Evolutionary conservation across 2,113 vertebrate genomes (phyloP), one percentile per base, ranked within the genome.

Genomic region (Nematolebias whitei): DNA sequence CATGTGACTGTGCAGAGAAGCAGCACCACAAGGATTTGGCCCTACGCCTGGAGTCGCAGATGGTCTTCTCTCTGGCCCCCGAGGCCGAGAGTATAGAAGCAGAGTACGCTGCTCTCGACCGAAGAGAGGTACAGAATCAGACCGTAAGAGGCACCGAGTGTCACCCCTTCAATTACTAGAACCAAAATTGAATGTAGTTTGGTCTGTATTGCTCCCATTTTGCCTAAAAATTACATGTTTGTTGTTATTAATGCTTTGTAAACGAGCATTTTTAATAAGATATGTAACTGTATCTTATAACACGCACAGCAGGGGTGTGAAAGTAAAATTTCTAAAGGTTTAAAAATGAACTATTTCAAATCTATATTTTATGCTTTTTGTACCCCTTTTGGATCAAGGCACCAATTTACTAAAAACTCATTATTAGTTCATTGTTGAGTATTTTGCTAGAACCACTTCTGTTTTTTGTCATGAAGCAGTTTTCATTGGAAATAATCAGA

Each of bases 1-100:
- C 98, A 32, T 99, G 98, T 87, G 98, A 99, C 91, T 98, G 95
- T 91, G 97, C 98, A 23, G 98, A 99, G 88, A 96, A 96, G 83
- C 96, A 98, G 55, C 96, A 96, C 86, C 95, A 99, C 90, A 97
- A 97, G 91, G 96, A 98, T 77, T 83, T 99, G 90, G 98, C 98
- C 68, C 94, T 99, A 50, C 95, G 96, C 90, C 92, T 99, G 88
- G 98, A 99, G 92, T 98, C 97, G 65, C 97, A 97, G 83, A 99
- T 99, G 98, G 98, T 99, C 70, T 98, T 99, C 91, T 98, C 96
- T 63, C 93, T 92, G 79, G 96, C 97, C 89, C 96, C 96, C 3
- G 95, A 96, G 83, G 95, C 95, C 43, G 96, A 96, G 87, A 94
- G 94, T 83, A 95, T 96, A 69, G 97, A 99, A 93, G 96, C 96